Base-by-base conservation (phyloP, 2,113 vertebrate genomes). In the Redunca redunca region DNA sequence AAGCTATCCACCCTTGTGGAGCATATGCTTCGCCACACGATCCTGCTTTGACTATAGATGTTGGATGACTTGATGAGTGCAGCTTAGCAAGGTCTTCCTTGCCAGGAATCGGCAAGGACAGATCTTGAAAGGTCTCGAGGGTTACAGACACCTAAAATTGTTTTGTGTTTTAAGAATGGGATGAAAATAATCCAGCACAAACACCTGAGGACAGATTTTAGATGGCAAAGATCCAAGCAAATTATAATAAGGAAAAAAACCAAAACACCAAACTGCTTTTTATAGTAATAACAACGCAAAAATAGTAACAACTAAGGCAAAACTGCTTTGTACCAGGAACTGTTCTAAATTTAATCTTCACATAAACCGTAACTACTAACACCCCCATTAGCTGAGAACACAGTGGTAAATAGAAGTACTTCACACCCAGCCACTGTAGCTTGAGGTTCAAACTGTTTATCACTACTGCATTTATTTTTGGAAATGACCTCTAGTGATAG, bases 51-150 rank as follows among this genome's bases (percentile, higher is more conserved):
- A 99, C 99, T 96, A 99, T 97, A 82, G 99, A 99, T 3, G 99
- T 99, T 98, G 99, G 99, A 98, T 99, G 99, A 95, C 99, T 99
- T 40, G 99, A 99, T 4, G 99, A 99, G 98, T 99, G 99, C 83
- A 99, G 99, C 98, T 99, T 99, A 94, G 99, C 99, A 97, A 99
- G 99, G 98, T 99, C 99, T 98, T 99, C 99, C 98, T 99, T 99
- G 84, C 99, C 99, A 16, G 99, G 99, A 98, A 99, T 99, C 95
- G 99, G 99, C 98, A 99, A 98, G 71, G 99, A 99, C 95, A 99
- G 99, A 98, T 99, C 99, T 99, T 99, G 99, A 99, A 99, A 99
- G 98, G 99, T 99, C 99, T 99, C 99, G 98, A 99, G 98, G 48
- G 99, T 99, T 98, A 99, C 99, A 17, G 99, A 99, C 26, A 99